These are phyloP conservation scores for Ariolimax columbianus DNA, from an alignment of 2,888 invertebrate genomes.

Conservation along the genomic window DNA sequence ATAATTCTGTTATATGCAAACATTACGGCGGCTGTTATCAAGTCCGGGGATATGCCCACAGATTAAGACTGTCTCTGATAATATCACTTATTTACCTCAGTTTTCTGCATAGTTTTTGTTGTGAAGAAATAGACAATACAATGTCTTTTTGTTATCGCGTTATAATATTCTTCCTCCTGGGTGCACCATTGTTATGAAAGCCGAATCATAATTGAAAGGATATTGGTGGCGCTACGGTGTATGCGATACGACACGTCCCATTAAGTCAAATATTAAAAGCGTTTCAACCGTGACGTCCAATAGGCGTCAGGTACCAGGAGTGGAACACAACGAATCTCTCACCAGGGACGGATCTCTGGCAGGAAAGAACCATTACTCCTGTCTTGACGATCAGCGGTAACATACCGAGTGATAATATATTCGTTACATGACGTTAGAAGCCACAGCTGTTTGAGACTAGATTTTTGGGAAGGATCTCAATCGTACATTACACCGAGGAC, in stretches of 20 bases:
- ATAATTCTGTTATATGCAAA: not conserved
- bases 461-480: too few relatives aligned
- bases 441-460: not conserved
- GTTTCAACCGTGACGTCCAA: not conserved
- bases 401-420: not conserved
- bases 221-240: not conserved
- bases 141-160: not conserved
- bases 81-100: not conserved
- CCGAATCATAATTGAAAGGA: not conserved
- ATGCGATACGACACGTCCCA: not conserved
- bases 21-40: not conserved
- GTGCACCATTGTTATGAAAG: not conserved
- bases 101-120: not conserved
- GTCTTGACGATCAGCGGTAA: not conserved
- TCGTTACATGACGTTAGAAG: not conserved
- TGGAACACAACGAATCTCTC: not conserved
- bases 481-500: too few relatives aligned
- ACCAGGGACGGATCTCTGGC: not conserved
- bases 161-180: conserved; percentile 10
- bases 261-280: not conserved
- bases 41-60: not conserved
- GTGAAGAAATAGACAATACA: not conserved
- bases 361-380: not conserved
- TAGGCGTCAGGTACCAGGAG: not conserved
- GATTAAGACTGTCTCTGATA: not conserved